A percentile compares a stretch with the other conserved stretches of the same genome.
phyloP scores from a whole-genome alignment of 2,113 vertebrate species.

The Arvicanthis niloticus region DNA sequence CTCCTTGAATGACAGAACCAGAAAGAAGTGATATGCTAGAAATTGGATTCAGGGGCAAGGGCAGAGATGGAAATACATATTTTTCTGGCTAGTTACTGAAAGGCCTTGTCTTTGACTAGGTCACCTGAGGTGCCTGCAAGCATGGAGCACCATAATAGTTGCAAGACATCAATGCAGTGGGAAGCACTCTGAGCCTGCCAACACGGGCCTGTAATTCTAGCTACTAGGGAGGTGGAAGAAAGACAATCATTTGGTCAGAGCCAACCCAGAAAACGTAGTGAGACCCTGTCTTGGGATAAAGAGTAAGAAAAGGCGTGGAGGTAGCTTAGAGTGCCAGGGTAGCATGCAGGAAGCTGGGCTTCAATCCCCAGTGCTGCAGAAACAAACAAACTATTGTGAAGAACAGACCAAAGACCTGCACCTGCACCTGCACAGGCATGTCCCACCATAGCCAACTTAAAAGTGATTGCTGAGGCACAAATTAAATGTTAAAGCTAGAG shows the following conservation, averaged over 20 bases:
- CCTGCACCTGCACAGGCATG: background rate
- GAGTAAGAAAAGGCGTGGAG: background rate
- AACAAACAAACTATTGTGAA: no score
- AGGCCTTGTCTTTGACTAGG: background rate
- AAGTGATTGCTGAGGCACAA: background rate
- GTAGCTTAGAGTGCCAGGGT: no score
- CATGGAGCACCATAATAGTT: rapidly evolving
- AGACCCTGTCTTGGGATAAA: background rate
- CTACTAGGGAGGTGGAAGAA: background rate
- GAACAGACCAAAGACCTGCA: background rate
- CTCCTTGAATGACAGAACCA: background rate
- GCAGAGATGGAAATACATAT: background rate
- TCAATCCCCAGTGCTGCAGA: background rate
- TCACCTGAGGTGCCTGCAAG: background rate
- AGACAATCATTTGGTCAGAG: background rate
- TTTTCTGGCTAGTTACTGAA: background rate
- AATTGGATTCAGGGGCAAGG: background rate
- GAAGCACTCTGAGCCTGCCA: background rate
- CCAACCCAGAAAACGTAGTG: background rate
- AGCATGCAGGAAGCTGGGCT: background rate
- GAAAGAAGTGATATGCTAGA: background rate
- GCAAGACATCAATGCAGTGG: background rate
- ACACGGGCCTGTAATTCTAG: background rate
- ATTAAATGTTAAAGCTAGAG: background rate
- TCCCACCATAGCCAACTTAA: background rate